Evolutionary conservation across 2,797 vertebrate species (phyloP).

Genomic region (Streptopelia turtur): DNA sequence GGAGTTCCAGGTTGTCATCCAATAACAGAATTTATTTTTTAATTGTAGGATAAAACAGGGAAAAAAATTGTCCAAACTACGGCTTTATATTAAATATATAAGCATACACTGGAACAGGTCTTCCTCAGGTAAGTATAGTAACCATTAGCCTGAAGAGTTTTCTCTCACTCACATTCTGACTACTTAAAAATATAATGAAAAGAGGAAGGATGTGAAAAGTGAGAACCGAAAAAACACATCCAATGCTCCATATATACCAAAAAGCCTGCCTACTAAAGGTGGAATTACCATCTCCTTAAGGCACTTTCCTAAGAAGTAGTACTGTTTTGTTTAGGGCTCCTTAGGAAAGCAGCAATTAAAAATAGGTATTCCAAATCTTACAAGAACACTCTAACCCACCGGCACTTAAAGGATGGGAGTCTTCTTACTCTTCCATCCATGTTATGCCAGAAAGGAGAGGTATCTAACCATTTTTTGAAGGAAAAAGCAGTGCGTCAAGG

Average conservation of each 20-base stretch:
- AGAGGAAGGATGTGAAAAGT: slow-evolving; percentile 33
- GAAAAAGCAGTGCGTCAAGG: not conserved
- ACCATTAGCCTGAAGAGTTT: not conserved
- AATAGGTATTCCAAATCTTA: not conserved
- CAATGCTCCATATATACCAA: not conserved
- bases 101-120: not conserved
- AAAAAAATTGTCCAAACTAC: not conserved
- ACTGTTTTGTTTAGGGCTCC: not conserved
- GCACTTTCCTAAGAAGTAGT: not conserved
- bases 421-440: not conserved
- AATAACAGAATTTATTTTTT: not conserved
- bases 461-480: not conserved
- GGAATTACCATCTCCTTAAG: not conserved
- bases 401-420: not conserved
- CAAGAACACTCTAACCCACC: not conserved
- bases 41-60: not conserved
- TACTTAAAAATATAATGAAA: not conserved
- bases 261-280: not conserved
- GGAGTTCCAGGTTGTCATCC: not conserved
- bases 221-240: slow-evolving; percentile 26
- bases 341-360: not conserved
- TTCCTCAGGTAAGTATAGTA: not conserved
- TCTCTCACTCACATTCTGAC: not conserved
- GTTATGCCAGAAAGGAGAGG: not conserved
- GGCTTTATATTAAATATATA: not conserved